A percentile compares a stretch with the other conserved stretches of the same genome.
Evolutionary conservation across 2,113 vertebrate species (phyloP).

Genomic region (Corythornis madagascariensis): DNA sequence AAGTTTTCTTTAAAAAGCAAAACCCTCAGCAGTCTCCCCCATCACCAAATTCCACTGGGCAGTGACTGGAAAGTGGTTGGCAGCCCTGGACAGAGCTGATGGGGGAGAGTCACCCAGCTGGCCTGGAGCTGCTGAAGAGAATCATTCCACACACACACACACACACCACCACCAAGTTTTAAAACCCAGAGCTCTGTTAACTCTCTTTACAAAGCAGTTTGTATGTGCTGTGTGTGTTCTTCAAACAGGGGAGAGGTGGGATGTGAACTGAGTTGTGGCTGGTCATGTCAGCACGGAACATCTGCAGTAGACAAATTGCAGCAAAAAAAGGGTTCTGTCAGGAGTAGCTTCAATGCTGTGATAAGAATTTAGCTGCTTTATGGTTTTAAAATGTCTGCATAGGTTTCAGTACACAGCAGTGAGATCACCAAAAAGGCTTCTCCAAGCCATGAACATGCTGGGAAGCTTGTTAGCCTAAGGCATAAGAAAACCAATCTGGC

Average conservation of each 20-base stretch:
- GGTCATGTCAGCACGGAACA: neutral
- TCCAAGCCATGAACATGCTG: neutral
- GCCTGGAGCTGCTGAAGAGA: neutral
- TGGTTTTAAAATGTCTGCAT: neutral
- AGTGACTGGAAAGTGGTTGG: neutral
- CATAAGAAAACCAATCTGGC: neutral
- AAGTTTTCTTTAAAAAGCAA: neutral
- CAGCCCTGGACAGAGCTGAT: neutral
- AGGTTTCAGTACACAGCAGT: neutral
- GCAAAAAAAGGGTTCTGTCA: neutral
- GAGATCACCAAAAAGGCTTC: neutral
- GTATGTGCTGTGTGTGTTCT: neutral
- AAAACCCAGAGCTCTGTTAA: neutral
- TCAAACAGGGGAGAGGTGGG: neutral
- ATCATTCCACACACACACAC: neutral
- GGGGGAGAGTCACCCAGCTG: neutral
- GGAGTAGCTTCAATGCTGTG: neutral
- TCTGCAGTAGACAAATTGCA: neutral
- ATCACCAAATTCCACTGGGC: neutral
- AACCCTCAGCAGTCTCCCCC: accelerated
- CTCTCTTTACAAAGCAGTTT: neutral
- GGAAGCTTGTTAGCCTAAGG: neutral
- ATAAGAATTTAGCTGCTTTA: neutral
- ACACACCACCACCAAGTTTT: neutral
- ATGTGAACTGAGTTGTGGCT: neutral